phyloP scores from a whole-genome alignment of 2,888 invertebrate genomes.

The Drosophila paracracens region DNA sequence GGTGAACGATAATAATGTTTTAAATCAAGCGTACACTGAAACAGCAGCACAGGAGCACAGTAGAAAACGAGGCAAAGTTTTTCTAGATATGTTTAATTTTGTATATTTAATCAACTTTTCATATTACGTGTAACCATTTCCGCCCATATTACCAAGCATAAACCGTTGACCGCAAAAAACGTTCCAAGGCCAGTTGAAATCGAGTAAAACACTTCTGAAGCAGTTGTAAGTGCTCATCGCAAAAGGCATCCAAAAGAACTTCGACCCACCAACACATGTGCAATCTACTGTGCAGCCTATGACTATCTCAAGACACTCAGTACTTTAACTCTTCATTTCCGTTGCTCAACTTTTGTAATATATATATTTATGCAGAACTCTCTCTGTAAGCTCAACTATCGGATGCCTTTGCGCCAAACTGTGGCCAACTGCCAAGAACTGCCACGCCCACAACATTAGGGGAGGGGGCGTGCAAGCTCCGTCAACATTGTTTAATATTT shows the following conservation, averaged over 20 bases:
- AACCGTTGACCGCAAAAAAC: not conserved
- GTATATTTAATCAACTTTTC: slow-evolving; percentile 46
- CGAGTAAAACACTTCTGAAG: slow-evolving; percentile 2
- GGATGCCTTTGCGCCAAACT: slow-evolving; percentile 43
- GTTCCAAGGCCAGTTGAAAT: slow-evolving; percentile 4
- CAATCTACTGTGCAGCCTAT: slow-evolving; percentile 6
- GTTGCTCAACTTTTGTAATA: slow-evolving; percentile 80
- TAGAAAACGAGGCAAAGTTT: slow-evolving; percentile 29
- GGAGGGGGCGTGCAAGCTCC: slow-evolving; percentile 45
- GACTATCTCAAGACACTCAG: slow-evolving; percentile 6
- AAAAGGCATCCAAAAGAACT: slow-evolving; percentile 39
- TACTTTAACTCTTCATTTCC: slow-evolving; percentile 35
- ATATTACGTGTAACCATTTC: slow-evolving; percentile 35
- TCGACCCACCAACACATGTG: slow-evolving; percentile 4
- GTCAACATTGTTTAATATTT: slow-evolving; percentile 70
- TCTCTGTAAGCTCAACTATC: slow-evolving; percentile 14
- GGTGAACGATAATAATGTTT: slow-evolving; percentile 44
- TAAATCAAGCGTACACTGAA: slow-evolving; percentile 34
- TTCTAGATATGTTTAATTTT: slow-evolving; percentile 31
- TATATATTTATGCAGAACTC: slow-evolving; percentile 74
- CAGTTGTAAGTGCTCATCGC: not conserved
- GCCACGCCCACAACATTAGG: slow-evolving; percentile 40
- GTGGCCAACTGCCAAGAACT: slow-evolving; percentile 42
- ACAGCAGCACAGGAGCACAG: slow-evolving; percentile 21
- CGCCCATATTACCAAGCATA: slow-evolving; percentile 7